Base-by-base conservation (phyloP, 2,888 invertebrate species). In the Cremastinae sp. region DNA sequence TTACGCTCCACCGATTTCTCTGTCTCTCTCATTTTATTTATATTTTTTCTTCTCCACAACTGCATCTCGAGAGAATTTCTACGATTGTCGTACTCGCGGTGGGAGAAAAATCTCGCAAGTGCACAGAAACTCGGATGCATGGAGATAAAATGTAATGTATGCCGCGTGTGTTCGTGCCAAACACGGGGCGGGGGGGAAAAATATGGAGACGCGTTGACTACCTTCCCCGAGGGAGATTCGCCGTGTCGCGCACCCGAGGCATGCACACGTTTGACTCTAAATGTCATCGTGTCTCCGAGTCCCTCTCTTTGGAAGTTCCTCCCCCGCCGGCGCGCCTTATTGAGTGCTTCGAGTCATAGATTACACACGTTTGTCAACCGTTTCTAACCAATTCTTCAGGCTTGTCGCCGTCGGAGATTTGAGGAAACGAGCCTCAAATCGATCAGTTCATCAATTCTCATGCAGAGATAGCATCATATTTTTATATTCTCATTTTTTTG, bases 231-330 rank as follows among this genome's bases (percentile, higher is more conserved):
- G 79, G 81, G 81, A 68, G 61, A 84, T 83, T 61, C 82, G 81
- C 80, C 80, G 74, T 83, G 81, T 82, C 83, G 79, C 84, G 82
- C 62, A 28, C 69, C 84, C 84, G 79, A 79, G 75, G 82, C 83
- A 81, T 81, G 80, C 66, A 39, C 71, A 62, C 28, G 5, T 53
- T 18, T 56, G 0, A 59, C 55, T 69, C 80, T 88, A 88, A 88
- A 88, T 88, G 88, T 88, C 88, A 88, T 85, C 86, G 82, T 84
- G 87, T 87, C 83, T 83, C 61, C 47, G n/a, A 51, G 16, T 20
- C 39, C 39, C 53, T 56, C 49, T 35, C 16, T 62, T 28, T 35
- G 28, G 37, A 28, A 28, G 28, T 28, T 28, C 28, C 28, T 28
- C 28, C 28, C 28, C 28, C 28, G 28, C 28, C 28, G 28, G 28